These are phyloP conservation scores for Lycophotia porphyrea DNA, from an alignment of 2,888 invertebrate species.

Conservation along the genomic window DNA sequence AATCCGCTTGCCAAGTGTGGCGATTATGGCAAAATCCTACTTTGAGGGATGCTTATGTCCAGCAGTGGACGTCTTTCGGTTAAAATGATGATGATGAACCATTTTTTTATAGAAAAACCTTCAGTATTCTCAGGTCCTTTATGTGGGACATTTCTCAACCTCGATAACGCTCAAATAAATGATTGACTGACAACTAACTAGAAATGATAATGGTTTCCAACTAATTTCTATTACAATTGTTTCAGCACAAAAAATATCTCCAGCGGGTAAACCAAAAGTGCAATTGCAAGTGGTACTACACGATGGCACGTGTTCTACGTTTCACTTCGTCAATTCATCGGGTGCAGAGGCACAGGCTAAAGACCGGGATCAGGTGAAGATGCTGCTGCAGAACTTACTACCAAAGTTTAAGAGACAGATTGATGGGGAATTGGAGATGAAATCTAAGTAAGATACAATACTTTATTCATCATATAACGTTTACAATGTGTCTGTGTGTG, in stretches of 20 bases:
- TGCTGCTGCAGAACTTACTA: slow-evolving; percentile 96
- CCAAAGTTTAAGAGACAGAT: slow-evolving; percentile 98
- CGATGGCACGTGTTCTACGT: slow-evolving; percentile 98
- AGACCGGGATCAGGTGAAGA: slow-evolving; percentile 98
- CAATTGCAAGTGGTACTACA: slow-evolving; percentile 99
- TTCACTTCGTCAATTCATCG: slow-evolving; percentile 98
- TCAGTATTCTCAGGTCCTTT: not conserved
- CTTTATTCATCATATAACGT: not conserved
- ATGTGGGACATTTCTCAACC: not conserved
- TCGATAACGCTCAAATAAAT: not conserved
- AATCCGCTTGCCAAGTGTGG: no score
- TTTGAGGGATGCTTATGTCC: no score
- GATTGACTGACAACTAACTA: not conserved
- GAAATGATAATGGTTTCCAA: not conserved
- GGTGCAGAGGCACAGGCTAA: slow-evolving; percentile 95
- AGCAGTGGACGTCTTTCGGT: no score
- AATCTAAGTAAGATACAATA: slow-evolving; percentile 91
- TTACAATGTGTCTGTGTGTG: not conserved
- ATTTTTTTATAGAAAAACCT: not conserved
- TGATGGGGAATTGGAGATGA: slow-evolving; percentile 96
- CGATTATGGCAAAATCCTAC: no score
- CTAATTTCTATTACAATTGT: not conserved
- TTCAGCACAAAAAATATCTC: slow-evolving; percentile 98
- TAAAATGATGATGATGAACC: no score
- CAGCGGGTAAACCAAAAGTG: slow-evolving; percentile 99